Percentiles rank a stretch among this genome's conserved stretches.
Evolutionary conservation across 2,888 invertebrate species (phyloP).

Genomic region (Antitype chi): DNA sequence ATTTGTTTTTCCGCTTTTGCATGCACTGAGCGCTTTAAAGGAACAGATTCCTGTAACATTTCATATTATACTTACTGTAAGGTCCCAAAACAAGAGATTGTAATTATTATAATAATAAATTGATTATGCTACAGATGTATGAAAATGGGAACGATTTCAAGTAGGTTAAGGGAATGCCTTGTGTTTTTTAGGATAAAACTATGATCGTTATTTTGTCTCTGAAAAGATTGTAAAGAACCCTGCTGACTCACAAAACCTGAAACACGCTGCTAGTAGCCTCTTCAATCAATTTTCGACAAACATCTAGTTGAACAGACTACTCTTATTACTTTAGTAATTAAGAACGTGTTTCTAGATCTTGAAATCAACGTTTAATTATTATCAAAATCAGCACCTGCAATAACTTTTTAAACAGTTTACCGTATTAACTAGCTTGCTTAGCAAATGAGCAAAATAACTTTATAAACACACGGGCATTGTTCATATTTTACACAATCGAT

Average conservation of each 20-base stretch:
- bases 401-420: constrained; percentile 52
- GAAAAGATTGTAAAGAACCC: not conserved
- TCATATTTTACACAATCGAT: constrained; percentile 59
- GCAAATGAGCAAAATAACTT: constrained; percentile 54
- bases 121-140: not conserved
- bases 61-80: not conserved
- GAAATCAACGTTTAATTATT: constrained; percentile 15
- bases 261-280: too few relatives aligned
- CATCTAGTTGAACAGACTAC: not conserved
- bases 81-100: not conserved
- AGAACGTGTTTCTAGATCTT: constrained; percentile 9
- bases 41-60: not conserved
- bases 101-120: not conserved
- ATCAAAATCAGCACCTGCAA: constrained; percentile 55
- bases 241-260: not conserved
- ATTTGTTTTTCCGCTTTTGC: not conserved
- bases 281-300: not conserved
- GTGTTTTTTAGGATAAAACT: not conserved
- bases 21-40: not conserved
- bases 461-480: constrained; percentile 58
- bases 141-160: not conserved
- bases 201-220: too few relatives aligned
- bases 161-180: not conserved
- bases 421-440: constrained; percentile 49
- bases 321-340: not conserved